Evolutionary conservation across 2,888 invertebrate genomes (phyloP), one percentile per base, ranked within the genome.

Genomic region (Nemurella pictetii): DNA sequence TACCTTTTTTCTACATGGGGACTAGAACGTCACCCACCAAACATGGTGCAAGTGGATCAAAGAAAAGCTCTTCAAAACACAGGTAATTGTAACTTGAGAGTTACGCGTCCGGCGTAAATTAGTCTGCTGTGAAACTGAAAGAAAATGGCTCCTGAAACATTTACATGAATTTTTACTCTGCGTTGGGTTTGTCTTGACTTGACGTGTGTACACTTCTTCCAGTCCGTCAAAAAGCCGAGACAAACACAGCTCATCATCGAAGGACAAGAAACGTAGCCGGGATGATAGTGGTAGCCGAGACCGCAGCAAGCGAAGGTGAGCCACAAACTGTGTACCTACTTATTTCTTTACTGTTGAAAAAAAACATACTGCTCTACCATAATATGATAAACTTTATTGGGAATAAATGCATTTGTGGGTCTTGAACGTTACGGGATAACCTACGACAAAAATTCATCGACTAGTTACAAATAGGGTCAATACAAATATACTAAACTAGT

Each of bases 201-300:
- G n/a, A n/a, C n/a, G 30, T 83, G 80, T 55, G 84, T 85, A 84
- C 85, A n/a, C 78, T 84, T 84, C 85, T 87, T 88, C 78, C 87
- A 91, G 91, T 84, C 90, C 91, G 35, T 90, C 90, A 85, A 91
- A 91, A 87, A 90, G 89, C 73, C 86, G 84, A 29, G 86, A 87
- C 80, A 86, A 86, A 74, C 36, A 32, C 84, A 89, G 87, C 86
- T 89, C 89, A 80, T 87, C 87, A 12, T 90, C 93, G 88, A 91
- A 90, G 87, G 92, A 92, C 88, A 94, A 92, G 88, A 97, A 96
- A 90, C 93, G 96, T 77, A 93, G 95, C 73, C 93, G 96, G 29
- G 96, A 96, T 86, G 95, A 94, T 87, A 95, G 95, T 89, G 92
- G 93, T 83, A 95, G 95, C 78, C 91, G 91, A 88, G 92, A 92